Evolutionary conservation across 2,888 invertebrate genomes (phyloP), one percentile per base, ranked within the genome.

Genomic region (Drosophila sordidapex): DNA sequence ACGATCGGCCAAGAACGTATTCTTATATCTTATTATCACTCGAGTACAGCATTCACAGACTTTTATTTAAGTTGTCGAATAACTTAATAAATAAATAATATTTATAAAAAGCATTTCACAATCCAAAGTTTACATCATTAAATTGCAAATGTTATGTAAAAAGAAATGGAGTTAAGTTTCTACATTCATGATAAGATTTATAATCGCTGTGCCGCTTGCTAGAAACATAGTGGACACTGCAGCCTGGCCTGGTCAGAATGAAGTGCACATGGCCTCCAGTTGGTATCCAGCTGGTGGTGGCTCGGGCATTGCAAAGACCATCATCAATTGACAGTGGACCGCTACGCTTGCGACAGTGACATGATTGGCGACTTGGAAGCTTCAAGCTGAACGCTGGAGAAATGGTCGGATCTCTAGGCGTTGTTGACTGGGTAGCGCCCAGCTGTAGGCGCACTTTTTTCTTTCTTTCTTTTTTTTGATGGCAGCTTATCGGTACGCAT

Each of bases 311-410:
- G 54, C 29, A 66, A 48, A 65, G 51, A 59, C 67, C 56, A 63
- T 66, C 69, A 70, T 74, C 75, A 79, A 84, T 78, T 89, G 89
- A 87, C 87, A 84, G 85, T 57, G 67, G 70, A 83, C 83, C 83
- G 89, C 87, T 83, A 83, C 43, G 66, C 57, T 65, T 38, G 48
- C 46, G 87, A 89, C 87, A 89, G 74, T 87, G 89, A 85, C 87
- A 82, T 87, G 87, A 89, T 82, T 86, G 87, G 73, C 72, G 78
- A 81, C 67, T 83, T 46, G 18, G 18, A 48, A 18, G 15, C 35
- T 54, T 33, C 35, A 25, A 46, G 35, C 11, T 54, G 54, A 36
- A 27, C 35, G 35, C 60, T 64, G 64, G 51, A 48, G 46, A 40
- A 53, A 56, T 53, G 64, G 33, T 35, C 31, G 38, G 53, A 38